Percentiles rank a stretch among this genome's conserved stretches.
These are phyloP conservation scores for Cerastoderma edule DNA, from an alignment of 2,888 invertebrate genomes.

Conservation along the genomic window DNA sequence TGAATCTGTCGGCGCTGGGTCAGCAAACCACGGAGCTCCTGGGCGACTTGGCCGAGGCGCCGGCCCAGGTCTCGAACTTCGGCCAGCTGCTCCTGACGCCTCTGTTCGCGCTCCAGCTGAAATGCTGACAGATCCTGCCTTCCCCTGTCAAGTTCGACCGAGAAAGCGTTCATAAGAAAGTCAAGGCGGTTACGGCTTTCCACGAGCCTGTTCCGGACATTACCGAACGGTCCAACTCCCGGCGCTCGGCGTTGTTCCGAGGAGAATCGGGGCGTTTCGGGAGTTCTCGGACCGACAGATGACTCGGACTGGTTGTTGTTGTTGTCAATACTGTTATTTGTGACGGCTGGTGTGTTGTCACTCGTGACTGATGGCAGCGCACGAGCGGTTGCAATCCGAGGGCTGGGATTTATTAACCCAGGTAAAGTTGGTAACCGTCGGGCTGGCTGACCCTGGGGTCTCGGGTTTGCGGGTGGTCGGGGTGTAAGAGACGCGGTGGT, in stretches of 20 bases:
- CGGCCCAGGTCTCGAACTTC: conserved; percentile 77
- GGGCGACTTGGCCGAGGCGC: conserved; percentile 75
- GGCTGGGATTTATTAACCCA: conserved; percentile 50
- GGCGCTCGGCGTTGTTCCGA: conserved; percentile 28
- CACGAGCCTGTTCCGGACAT: conserved; percentile 72
- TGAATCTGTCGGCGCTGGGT: conserved; percentile 65
- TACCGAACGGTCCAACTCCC: conserved; percentile 39
- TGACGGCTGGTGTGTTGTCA: conserved; percentile 25
- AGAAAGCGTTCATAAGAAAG: conserved; percentile 73
- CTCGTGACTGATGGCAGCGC: conserved; percentile 1
- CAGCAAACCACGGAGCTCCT: conserved; percentile 72
- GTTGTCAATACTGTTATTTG: conserved; percentile 28
- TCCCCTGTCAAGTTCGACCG: conserved; percentile 73
- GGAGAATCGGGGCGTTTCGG: conserved; percentile 26
- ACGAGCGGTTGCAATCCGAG: conserved; percentile 30
- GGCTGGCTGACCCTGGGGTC: conserved; percentile 46
- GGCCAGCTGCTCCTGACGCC: conserved; percentile 74
- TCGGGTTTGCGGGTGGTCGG: conserved; percentile 57
- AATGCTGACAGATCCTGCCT: conserved; percentile 71
- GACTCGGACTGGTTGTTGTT: conserved; percentile 38
- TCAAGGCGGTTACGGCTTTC: conserved; percentile 75
- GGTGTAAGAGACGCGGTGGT: conserved; percentile 46
- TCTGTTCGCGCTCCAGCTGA: conserved; percentile 72
- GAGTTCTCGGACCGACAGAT: not conserved
- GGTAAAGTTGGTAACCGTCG: conserved; percentile 68